These are phyloP conservation scores for Barnardius zonarius DNA, from an alignment of 2,113 vertebrate species.

Conservation along the genomic window DNA sequence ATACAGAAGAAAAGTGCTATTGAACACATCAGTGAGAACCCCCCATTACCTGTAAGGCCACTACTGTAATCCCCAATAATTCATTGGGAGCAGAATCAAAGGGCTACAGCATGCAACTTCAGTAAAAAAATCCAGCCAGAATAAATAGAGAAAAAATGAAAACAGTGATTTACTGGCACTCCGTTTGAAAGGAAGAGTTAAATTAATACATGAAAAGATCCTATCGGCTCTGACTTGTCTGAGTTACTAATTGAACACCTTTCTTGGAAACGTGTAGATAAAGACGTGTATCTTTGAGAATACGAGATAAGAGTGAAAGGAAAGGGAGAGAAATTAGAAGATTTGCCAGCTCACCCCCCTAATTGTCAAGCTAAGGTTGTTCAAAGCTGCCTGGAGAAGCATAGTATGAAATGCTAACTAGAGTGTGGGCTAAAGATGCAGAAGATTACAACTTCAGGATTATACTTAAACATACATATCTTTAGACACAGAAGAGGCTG, in stretches of 20 bases:
- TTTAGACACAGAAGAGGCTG: conserved; percentile 21
- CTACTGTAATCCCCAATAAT: conserved; percentile 22
- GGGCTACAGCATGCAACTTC: not conserved
- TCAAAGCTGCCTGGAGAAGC: conserved; percentile 41
- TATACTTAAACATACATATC: conserved; percentile 43
- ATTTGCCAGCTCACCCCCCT: conserved; percentile 22
- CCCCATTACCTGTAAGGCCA: not conserved
- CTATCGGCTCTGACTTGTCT: conserved; percentile 55
- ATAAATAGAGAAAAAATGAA: conserved; percentile 57
- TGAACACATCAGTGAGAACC: not conserved
- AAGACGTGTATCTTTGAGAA: conserved; percentile 58
- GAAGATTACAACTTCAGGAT: conserved; percentile 51
- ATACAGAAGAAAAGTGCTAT: not conserved
- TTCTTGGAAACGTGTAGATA: conserved; percentile 65
- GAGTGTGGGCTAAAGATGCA: not conserved
- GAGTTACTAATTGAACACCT: conserved; percentile 69
- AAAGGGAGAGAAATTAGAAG: conserved; percentile 55
- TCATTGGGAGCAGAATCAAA: conserved; percentile 56
- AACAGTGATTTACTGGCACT: conserved; percentile 31
- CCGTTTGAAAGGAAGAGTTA: conserved; percentile 54
- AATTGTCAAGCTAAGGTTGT: conserved; percentile 19
- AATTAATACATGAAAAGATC: conserved; percentile 66
- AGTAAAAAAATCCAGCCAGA: not conserved
- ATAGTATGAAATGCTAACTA: not conserved
- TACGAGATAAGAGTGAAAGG: conserved; percentile 45